Base-by-base conservation (phyloP, 2,113 vertebrate genomes). In the Orientallactaga bullata region DNA sequence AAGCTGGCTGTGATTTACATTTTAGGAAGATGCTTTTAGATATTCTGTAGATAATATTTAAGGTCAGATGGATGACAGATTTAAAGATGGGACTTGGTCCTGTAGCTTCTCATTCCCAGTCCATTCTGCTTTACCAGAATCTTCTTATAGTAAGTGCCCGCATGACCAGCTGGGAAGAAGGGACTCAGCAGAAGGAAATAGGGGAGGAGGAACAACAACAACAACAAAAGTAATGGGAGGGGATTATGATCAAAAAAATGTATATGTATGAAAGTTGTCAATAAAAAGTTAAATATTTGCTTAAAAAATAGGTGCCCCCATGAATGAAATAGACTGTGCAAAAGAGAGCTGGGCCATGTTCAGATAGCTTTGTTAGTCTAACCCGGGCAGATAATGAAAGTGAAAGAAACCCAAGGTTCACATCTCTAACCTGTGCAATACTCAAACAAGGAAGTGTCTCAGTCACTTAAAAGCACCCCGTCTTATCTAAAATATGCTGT, bases 11-110 rank as follows among this genome's bases (percentile, higher is more conserved):
- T 92, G 68, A 35, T 87, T 90, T 72, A 80, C 18, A 20, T 90
- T 84, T 96, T 79, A 58, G 47, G 63, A 82, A 37, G 51, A 35
- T 90, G 35, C 76, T 60, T 95, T 93, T 88, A 4, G 17, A n/a
- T 69, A 28, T 24, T 21, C 5, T 51, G 10, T 42, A 42, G 18
- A 93, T n/a, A 81, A 20, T 58, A 63, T 37, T 35, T 42, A 88
- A 85, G 69, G 39, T 81, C 32, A 69, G 61, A 37, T 51, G 30
- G n/a, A 37, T 85, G 32, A 24, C 30, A 23, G 24, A 35, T 84
- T 90, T 78, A 74, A 65, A 65, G 60, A 63, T 68, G 55, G 5
- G 18, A 63, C 61, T 60, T 81, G 55, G 87, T 68, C 55, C 37
- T 10, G 1, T n/a, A 39, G 30, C 82, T 95, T 73, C 51, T 76